Percentiles rank a stretch among this genome's conserved stretches.
phyloP scores from a whole-genome alignment of 2,113 vertebrate genomes.

The Eubucco bourcierii region DNA sequence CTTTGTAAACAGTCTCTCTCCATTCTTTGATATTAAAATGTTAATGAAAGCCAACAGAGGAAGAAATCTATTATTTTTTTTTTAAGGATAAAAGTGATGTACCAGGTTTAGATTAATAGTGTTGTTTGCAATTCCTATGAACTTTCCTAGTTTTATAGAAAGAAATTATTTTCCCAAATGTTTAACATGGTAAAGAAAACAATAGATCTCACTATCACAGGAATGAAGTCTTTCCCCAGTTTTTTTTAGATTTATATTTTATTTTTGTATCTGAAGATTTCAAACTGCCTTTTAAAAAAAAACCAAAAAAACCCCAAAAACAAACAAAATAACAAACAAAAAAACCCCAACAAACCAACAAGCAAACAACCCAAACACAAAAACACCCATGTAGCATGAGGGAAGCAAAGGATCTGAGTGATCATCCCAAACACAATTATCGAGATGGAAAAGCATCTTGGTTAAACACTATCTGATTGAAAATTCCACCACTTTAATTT shows the following conservation, averaged over 20 bases:
- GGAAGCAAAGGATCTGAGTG: neutral
- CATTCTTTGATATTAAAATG: neutral
- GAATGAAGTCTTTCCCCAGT: neutral
- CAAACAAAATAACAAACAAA: neutral
- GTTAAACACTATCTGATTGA: neutral
- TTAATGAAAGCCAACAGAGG: neutral
- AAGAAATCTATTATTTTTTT: neutral
- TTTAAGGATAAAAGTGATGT: neutral
- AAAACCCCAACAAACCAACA: no score
- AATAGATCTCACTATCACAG: neutral
- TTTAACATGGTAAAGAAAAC: neutral
- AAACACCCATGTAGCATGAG: neutral
- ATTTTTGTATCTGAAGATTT: neutral
- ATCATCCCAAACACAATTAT: neutral
- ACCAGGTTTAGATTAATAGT: neutral
- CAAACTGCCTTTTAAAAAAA: neutral
- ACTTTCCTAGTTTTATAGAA: neutral
- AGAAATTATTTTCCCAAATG: neutral
- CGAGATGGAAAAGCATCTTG: neutral
- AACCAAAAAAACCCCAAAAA: no score
- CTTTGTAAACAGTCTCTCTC: no score
- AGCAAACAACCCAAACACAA: neutral
- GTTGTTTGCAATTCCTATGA: neutral
- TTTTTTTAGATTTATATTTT: no score
- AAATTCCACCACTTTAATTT: neutral